Conservation (phyloP, 2,113 vertebrate species). For the Silurus glanis region DNA sequence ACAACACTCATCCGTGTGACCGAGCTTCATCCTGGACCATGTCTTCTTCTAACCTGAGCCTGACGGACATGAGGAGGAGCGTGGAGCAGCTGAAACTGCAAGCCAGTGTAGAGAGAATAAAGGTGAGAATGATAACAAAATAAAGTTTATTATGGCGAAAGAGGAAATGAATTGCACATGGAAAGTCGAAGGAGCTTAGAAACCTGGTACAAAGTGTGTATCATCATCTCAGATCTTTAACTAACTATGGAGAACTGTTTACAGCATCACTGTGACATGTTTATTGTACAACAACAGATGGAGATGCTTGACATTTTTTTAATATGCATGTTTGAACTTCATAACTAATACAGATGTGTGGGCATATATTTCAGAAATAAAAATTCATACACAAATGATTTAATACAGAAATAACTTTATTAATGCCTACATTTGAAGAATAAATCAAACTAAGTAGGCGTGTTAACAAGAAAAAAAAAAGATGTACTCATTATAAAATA, state of each 20-base stretch:
- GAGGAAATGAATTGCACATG: background rate
- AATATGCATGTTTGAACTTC: background rate
- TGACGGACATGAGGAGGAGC: constrained; percentile 81
- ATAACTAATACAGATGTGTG: background rate
- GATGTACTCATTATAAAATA: background rate
- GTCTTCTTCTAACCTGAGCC: constrained; percentile 79
- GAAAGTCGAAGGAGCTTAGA: background rate
- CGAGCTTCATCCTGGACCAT: constrained; percentile 59
- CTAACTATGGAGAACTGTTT: background rate
- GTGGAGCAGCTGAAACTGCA: constrained; percentile 90
- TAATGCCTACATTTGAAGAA: background rate
- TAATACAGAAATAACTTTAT: background rate
- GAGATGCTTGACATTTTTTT: background rate
- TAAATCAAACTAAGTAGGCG: no score
- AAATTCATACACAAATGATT: background rate
- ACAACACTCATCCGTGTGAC: background rate
- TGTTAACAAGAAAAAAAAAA: background rate
- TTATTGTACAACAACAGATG: background rate
- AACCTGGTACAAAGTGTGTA: background rate
- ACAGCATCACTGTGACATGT: background rate
- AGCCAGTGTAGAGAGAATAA: constrained; percentile 87
- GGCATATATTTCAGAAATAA: background rate
- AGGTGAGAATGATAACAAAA: constrained; percentile 69
- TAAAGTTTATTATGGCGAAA: background rate
- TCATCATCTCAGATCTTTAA: background rate